Percentiles rank a stretch among this genome's conserved stretches.
Conservation (phyloP, 2,888 invertebrate species). For the Leptura quadrifasciata region DNA sequence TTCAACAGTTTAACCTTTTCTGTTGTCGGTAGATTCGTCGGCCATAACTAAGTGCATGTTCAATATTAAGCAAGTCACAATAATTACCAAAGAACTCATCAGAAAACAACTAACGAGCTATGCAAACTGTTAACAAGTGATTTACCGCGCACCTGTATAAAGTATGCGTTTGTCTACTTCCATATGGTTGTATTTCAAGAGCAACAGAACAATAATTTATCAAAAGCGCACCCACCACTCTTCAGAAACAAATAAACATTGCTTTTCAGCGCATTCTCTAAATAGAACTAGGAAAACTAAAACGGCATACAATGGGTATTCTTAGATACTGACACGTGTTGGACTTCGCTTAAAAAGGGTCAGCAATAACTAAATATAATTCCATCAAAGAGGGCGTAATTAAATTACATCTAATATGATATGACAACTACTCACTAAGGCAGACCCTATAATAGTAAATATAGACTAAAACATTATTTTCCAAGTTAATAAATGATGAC, state of each 20-base stretch:
- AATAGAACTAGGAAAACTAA: neutral
- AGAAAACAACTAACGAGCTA: no score
- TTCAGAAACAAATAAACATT: neutral
- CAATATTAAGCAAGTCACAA: no score
- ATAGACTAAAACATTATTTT: neutral
- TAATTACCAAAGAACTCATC: no score
- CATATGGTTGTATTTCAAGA: neutral
- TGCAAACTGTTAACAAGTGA: no score
- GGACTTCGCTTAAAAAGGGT: neutral
- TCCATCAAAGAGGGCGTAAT: neutral
- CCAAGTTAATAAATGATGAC: neutral
- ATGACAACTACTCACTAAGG: neutral
- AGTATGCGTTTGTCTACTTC: no score
- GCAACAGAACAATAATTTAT: neutral
- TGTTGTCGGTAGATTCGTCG: no score
- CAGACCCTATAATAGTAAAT: neutral
- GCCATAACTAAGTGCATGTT: no score
- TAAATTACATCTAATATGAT: neutral
- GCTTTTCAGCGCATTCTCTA: neutral
- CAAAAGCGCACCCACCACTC: neutral
- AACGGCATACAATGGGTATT: neutral
- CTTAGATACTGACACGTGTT: slow-evolving; percentile 3
- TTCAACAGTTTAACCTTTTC: no score
- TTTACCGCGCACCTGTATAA: no score
- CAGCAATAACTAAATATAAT: slow-evolving; percentile 6